phyloP scores from a whole-genome alignment of 2,888 invertebrate genomes.

The Lycophotia porphyrea region DNA sequence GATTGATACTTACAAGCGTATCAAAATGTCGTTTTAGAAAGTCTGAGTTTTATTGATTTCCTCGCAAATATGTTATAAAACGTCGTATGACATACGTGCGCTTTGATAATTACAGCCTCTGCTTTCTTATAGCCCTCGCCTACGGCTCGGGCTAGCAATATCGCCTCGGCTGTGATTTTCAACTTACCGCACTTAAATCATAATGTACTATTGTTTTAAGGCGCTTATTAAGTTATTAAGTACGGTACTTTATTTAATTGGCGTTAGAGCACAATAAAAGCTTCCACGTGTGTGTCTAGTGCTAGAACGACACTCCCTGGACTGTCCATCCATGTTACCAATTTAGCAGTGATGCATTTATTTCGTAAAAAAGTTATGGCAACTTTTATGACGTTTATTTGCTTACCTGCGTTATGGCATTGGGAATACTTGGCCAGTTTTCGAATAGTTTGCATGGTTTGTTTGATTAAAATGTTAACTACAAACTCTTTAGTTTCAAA shows the following conservation, averaged over 20 bases:
- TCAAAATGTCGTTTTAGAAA: too few species aligned
- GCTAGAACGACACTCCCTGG: not conserved
- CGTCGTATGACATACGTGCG: too few species aligned
- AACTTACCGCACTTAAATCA: too few species aligned
- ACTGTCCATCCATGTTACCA: not conserved
- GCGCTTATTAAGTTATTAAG: not conserved
- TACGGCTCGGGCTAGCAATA: too few species aligned
- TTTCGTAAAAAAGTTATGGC: not conserved
- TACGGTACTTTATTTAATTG: constrained; percentile 5
- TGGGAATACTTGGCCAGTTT: not conserved
- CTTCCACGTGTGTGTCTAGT: not conserved
- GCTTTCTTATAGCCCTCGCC: too few species aligned
- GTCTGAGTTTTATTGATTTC: too few species aligned
- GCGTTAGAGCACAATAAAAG: not conserved
- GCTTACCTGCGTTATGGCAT: not conserved
- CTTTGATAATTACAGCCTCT: too few species aligned
- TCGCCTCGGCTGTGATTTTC: too few species aligned
- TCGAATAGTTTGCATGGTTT: not conserved
- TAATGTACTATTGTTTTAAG: too few species aligned
- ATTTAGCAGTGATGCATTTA: not conserved
- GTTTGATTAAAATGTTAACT: not conserved
- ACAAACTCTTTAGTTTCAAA: too few species aligned
- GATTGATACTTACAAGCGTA: too few species aligned
- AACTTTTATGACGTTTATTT: not conserved
- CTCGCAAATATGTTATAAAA: too few species aligned